These are phyloP conservation scores for Sciurus carolinensis DNA, from an alignment of 2,797 vertebrate species.

Conservation along the genomic window DNA sequence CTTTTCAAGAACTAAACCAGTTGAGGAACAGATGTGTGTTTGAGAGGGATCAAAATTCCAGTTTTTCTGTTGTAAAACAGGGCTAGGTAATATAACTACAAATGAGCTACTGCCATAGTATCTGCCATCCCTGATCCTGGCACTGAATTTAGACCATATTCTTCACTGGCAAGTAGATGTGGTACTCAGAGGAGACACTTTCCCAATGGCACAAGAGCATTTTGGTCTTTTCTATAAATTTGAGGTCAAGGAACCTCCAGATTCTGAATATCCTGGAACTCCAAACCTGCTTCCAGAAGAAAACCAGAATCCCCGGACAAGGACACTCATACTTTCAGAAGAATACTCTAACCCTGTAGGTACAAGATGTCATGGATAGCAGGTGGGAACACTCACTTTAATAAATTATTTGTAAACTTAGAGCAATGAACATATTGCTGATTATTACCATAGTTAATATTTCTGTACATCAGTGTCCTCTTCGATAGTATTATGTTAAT, in stretches of 20 bases:
- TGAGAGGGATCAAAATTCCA: not conserved
- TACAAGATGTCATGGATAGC: too few relatives aligned
- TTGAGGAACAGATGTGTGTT: not conserved
- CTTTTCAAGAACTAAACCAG: not conserved
- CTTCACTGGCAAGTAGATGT: not conserved
- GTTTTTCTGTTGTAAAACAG: not conserved
- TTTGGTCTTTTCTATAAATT: not conserved
- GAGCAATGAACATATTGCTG: conserved; percentile 11
- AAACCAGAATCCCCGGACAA: not conserved
- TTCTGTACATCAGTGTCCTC: conserved; percentile 14
- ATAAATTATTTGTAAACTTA: conserved; percentile 23
- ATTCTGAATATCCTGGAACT: not conserved
- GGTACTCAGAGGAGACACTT: not conserved
- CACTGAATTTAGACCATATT: not conserved
- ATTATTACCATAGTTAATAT: conserved; percentile 53
- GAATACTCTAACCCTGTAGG: not conserved
- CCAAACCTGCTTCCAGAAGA: not conserved
- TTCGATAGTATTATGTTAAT: conserved; percentile 45
- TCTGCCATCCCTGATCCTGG: too few relatives aligned
- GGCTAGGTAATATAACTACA: not conserved
- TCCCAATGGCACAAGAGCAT: not conserved
- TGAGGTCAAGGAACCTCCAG: conserved; percentile 7
- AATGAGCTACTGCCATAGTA: not conserved
- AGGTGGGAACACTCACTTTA: not conserved
- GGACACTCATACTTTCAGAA: not conserved